Evolutionary conservation across 2,888 invertebrate species (phyloP).

Genomic region (Lepidocyrtoides sp.): DNA sequence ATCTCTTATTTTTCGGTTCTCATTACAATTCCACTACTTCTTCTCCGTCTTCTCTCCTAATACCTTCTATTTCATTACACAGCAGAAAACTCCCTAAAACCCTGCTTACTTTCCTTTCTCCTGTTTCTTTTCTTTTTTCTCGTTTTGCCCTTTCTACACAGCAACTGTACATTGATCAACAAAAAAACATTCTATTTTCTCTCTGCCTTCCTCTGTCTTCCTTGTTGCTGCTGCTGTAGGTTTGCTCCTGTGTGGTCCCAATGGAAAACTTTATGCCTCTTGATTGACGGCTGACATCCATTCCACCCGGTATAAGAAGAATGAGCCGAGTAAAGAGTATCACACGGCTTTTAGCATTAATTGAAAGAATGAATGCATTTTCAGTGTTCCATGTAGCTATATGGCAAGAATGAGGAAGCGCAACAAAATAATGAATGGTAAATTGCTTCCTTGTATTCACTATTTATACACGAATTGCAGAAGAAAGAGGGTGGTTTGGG

Average conservation of each 20-base stretch:
- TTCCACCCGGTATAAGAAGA: conserved; percentile 50
- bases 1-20: conserved; percentile 43
- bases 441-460: conserved; percentile 13
- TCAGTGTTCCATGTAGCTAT: not conserved
- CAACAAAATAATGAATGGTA: conserved; percentile 21
- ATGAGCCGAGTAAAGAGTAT: not conserved
- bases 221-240: no score
- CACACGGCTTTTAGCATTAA: conserved; percentile 73
- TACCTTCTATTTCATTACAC: not conserved
- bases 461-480: not conserved
- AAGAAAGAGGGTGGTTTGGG: no score
- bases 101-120: not conserved
- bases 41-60: not conserved
- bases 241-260: conserved; percentile 60
- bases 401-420: conserved; percentile 24
- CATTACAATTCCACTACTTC: conserved; percentile 19
- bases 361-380: conserved; percentile 63
- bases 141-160: not conserved
- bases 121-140: not conserved
- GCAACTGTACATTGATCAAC: conserved; percentile 7
- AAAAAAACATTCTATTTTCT: not conserved
- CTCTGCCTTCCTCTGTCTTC: not conserved
- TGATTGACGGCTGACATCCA: conserved; percentile 85
- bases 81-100: not conserved
- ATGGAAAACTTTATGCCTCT: conserved; percentile 84